Evolutionary conservation across 2,888 invertebrate genomes (phyloP), one percentile per base, ranked within the genome.

Genomic region (Drosophila phalerata): DNA sequence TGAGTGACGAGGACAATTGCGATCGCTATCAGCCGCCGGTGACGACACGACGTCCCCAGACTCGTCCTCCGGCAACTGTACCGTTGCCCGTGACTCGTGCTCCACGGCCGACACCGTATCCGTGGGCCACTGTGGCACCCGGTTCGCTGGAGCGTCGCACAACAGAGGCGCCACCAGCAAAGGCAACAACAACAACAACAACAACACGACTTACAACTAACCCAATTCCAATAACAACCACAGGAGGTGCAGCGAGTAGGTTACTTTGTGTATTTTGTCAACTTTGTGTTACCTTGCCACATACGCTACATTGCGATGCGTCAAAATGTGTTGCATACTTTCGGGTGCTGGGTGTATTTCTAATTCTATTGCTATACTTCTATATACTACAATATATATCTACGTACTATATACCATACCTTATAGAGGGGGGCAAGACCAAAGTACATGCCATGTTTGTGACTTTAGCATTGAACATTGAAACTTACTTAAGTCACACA

Each of bases 1-100:
- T 93, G 78, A 94, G 94, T 48, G 95, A 95, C 85, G 95, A 95
- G 89, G 82, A 81, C 42, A 91, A 92, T 75, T 94, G 94, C 80
- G 88, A 90, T 3, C 63, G 64, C 3, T 91, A 90, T 68, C 42
- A 28, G 13, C 5, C 48, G 42, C 76, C 70, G 2, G 19, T 10
- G 6, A 61, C 81, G 1, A 83, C 83, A 0, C 60, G 78, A 0
- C 68, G 79, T 3, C 71, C 75, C 3, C 43, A 3, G n/a, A 34
- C 32, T 5, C 55, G 42, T 3, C 30, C 30, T 2, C 10, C 56
- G 15, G 11, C 45, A 6, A 22, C 25, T 0, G 32, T 30, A 15
- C 40, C 53, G 4, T 11, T 15, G 37, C 43, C 53, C 10, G 17
- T 32, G 6, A 79, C 67, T 3, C 57, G 30, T 4, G 61, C 52